Base-by-base conservation (phyloP, 2,888 invertebrate genomes). In the Trissolcus brochymenae region DNA sequence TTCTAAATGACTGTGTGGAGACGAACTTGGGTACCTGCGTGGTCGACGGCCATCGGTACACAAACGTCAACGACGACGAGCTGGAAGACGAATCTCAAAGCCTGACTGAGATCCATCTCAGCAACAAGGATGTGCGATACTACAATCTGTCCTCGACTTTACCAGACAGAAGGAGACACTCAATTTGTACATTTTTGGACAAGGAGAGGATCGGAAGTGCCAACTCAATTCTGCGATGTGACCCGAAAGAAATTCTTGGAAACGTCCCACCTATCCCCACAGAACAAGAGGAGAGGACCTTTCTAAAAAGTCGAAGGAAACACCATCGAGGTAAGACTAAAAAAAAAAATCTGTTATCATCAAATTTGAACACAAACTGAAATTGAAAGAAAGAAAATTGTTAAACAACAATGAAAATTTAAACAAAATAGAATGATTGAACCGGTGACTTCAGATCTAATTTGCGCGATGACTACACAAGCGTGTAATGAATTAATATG, bases 151-250 rank as follows among this genome's bases (percentile, higher is more conserved):
- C 88, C 1, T 87, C 90, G 7, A 88, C 88, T 9, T 65, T 87
- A 41, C 87, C 87, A 0, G 91, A 90, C 29, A 89, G 91, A 57
- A 86, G 91, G 43, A 90, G 94, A 78, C 94, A 94, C 84, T 94
- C 94, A 0, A 93, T 94, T 16, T 93, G 94, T 6, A 93, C 93
- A 0, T 93, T 93, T 83, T 87, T 92, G 57, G 88, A 91, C 1
- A 91, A 91, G 1, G 91, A 91, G 84, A 72, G 72, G 62, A 71
- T 57, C 4, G 70, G 60, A 4, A 76, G 50, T 59, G 64, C 60
- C 11, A 71, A 68, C 16, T 73, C 74, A 6, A 65, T 57, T 59
- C 51, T 77, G 50, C 78, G 25, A 49, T 79, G 68, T 16, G 77
- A 62, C 29, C 79, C 76, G 0, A 72, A 79, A 90, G 90, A 13